Evolutionary conservation across 2,797 vertebrate genomes (phyloP), one percentile per base, ranked within the genome.

Genomic region (Gymnopithys bicolor): DNA sequence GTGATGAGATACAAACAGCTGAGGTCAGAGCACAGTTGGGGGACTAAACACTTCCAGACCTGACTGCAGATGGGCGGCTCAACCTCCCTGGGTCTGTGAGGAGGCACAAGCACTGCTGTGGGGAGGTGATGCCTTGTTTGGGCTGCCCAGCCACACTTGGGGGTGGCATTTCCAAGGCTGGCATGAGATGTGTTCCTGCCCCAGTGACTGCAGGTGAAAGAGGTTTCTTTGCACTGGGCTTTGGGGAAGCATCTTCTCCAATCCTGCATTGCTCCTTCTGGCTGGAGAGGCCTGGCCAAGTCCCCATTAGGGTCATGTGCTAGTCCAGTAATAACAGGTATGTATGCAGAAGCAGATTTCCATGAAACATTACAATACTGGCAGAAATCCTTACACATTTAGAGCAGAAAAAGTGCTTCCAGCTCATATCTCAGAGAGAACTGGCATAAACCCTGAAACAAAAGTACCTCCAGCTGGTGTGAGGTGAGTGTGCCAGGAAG

Each of bases 331-430:
- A 53, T 53, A 46, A 39, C 67, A 93, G 43, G 86, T 68, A 46
- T 1, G 13, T 1, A 14, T 41, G 46, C 62, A 84, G 90, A 19
- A 70, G 63, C 37, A 59, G 83, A 49, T 56, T 76, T 84, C 77
- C 67, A 56, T 5, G 17, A 45, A 67, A 37, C 83, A 41, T 71
- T 71, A 75, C 2, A 5, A 46, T 24, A 35, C 69, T 88, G 79
- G 91, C 87, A 96, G 51, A 69, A 78, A 75, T 70, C 79, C 51
- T 68, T 7, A 4, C 0, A 21, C 73, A 75, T 73, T 94, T 45
- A 91, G 43, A 94, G 48, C 30, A 35, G 43, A 37, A 81, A 66
- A 92, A 89, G 68, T 2, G 41, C 64, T 94, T 94, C 82, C 79
- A 88, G 68, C 83, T 92, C 45, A 33, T 24, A 28, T 89, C 90